Percentiles rank a stretch among this genome's conserved stretches.
Evolutionary conservation across 2,888 invertebrate species (phyloP).

Genomic region (Trilocha varians): DNA sequence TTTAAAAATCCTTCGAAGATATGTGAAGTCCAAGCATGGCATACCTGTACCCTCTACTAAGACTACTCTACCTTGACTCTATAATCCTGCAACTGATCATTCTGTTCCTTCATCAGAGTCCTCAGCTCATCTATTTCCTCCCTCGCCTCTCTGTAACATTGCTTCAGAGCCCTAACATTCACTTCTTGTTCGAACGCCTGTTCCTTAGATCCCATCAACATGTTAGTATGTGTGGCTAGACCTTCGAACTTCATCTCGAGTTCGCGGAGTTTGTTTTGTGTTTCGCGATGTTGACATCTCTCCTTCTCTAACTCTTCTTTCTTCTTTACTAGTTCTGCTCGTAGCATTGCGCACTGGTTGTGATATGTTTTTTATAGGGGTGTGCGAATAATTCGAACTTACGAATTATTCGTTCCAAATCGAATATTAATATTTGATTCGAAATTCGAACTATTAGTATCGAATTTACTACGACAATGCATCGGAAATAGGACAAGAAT

Average conservation of each 20-base stretch:
- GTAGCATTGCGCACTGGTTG: constrained; percentile 51
- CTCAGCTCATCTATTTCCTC: constrained; percentile 74
- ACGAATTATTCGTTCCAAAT: too few relatives aligned
- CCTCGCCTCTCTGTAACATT: constrained; percentile 75
- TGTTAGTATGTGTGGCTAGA: constrained; percentile 47
- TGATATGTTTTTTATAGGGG: too few relatives aligned
- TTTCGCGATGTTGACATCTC: constrained; percentile 71
- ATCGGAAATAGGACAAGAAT: too few relatives aligned
- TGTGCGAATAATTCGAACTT: too few relatives aligned
- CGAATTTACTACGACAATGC: too few relatives aligned
- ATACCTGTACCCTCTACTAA: not conserved
- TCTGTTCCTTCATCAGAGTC: constrained; percentile 76
- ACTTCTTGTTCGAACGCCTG: constrained; percentile 74
- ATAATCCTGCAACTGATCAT: constrained; percentile 78
- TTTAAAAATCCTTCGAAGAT: too few relatives aligned
- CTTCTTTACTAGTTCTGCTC: constrained; percentile 46
- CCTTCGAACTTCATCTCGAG: constrained; percentile 57
- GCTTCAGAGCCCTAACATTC: constrained; percentile 50
- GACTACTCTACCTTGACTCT: constrained; percentile 69
- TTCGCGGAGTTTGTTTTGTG: constrained; percentile 47
- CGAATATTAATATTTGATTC: too few relatives aligned
- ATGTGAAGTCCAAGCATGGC: too few relatives aligned
- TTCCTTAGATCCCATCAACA: constrained; percentile 71
- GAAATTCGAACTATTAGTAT: too few relatives aligned
- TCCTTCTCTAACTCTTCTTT: constrained; percentile 75